phyloP scores from a whole-genome alignment of 2,113 vertebrate species.

The Gopherus flavomarginatus region DNA sequence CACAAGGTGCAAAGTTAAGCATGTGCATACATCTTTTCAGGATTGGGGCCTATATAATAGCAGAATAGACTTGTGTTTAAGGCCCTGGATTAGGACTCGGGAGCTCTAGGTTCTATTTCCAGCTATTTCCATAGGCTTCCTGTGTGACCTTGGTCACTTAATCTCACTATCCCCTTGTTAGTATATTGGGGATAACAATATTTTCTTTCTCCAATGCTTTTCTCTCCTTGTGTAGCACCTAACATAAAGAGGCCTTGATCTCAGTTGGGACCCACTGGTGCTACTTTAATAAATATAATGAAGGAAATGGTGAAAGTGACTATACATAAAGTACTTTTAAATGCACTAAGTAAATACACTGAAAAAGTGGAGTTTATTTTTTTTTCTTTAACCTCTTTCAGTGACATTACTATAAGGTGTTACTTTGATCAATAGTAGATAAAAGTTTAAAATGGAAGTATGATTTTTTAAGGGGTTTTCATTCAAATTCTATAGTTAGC shows the following conservation, averaged over 20 bases:
- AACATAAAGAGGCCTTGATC: not conserved
- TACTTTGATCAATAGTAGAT: not conserved
- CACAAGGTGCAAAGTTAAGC: not conserved
- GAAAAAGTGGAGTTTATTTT: not conserved
- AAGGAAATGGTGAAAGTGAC: not conserved
- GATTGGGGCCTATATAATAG: not conserved
- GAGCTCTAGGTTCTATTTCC: not conserved
- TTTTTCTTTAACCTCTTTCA: not conserved
- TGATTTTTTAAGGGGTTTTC: not conserved
- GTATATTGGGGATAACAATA: not conserved
- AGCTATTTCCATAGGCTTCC: not conserved
- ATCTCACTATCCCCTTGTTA: not conserved
- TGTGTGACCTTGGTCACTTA: not conserved
- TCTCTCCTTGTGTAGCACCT: not conserved
- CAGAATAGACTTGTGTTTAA: rapidly evolving
- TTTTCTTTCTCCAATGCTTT: not conserved
- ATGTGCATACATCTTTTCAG: not conserved
- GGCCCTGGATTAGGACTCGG: not conserved
- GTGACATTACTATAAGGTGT: not conserved
- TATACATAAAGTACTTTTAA: not conserved
- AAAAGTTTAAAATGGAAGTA: not conserved
- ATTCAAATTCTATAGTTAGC: not conserved
- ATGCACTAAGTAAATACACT: not conserved
- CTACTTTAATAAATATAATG: conserved; percentile 16
- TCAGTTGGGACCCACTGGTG: not conserved